Base-by-base conservation (phyloP, 1,140 invertebrate species). In the Hypsibius dujardini region DNA sequence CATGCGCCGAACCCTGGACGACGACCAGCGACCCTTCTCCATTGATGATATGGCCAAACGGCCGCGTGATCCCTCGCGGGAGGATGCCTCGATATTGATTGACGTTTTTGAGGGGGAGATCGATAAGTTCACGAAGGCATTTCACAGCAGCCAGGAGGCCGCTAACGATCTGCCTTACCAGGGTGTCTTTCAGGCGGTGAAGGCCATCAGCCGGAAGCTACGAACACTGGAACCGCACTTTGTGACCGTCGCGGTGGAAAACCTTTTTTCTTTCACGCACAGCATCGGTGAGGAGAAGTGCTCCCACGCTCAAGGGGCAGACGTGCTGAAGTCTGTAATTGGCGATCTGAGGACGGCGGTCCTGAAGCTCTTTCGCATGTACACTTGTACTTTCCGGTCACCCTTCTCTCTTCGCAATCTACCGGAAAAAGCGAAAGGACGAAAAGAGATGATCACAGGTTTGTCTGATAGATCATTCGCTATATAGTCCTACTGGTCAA, bases 121-220 rank as follows among this genome's bases (percentile, higher is more conserved):
- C 12, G 62, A 67, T 3, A 67, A 67, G 42, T 67, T 14, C 42
- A 67, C 42, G 12, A 67, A 67, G 3, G 62, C 62, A 3, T 67
- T 14, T 42, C 3, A 67, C 7, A n/a, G n/a, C n/a, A n/a, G 62
- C 42, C 7, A 67, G 45, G n/a, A n/a, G n/a, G n/a, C n/a, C n/a
- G 42, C 7, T 42, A 42, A 42, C 7, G 62, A 67, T 3, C 45
- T 67, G 62, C 42, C 62, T 3, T 67, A 67, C 42, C 7, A 84
- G 73, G 80, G 86, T 40, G 85, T 92, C 59, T 83, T 87, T 40
- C 92, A 96, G 79, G 87, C 90, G 0, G 88, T 95, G 0, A 96
- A 95, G 81, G 90, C 90, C 1, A 86, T 97, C 3, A 92, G 90
- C 77, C 7, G 62, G 7, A 67, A 67, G 42, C 42, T 67, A 67